Base-by-base conservation (phyloP, 2,888 invertebrate genomes). In the Pyrocoelia pectoralis region DNA sequence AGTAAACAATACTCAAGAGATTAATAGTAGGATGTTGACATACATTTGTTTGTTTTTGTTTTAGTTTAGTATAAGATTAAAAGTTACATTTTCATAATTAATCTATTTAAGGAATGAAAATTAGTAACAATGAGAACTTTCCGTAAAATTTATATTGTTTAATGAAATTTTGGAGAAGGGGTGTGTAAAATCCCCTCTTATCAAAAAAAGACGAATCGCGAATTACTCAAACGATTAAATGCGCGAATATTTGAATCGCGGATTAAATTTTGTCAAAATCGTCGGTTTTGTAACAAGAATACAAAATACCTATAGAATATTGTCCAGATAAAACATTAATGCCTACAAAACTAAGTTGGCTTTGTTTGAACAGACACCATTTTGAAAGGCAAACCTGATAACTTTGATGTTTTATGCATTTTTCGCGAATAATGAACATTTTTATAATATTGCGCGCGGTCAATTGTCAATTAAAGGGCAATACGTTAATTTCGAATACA, bases 341-440 rank as follows among this genome's bases (percentile, higher is more conserved):
- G 12, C 13, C 41, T 43, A 2, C 51, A 24, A 24, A 46, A 57
- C 62, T 53, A 57, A 62, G 62, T 62, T 57, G 70, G 78, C 78
- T 81, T 81, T 81, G 81, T 81, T 80, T 79, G 79, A 77, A 71
- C 76, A 78, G 87, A 83, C 87, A 87, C 87, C 87, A 87, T 87
- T 87, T 87, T 87, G 87, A 86, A 84, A 86, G 84, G 84, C 84
- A 82, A 82, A 83, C 62, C 62, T 38, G 64, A 60, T 65, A 63
- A 57, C 65, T 50, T 62, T 49, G 62, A 68, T 71, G 62, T 69
- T 71, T 68, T 59, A 13, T 10, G n/a, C 40, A 46, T 59, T 59
- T 58, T 40, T 19, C 8, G 9, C 9, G 28, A 54, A 24, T 40
- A 54, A 18, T 49, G 55, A 50, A 15, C 2, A 10, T 15, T 15